Base-by-base conservation (phyloP, 1,140 invertebrate genomes). In the Bactericera cockerelli region DNA sequence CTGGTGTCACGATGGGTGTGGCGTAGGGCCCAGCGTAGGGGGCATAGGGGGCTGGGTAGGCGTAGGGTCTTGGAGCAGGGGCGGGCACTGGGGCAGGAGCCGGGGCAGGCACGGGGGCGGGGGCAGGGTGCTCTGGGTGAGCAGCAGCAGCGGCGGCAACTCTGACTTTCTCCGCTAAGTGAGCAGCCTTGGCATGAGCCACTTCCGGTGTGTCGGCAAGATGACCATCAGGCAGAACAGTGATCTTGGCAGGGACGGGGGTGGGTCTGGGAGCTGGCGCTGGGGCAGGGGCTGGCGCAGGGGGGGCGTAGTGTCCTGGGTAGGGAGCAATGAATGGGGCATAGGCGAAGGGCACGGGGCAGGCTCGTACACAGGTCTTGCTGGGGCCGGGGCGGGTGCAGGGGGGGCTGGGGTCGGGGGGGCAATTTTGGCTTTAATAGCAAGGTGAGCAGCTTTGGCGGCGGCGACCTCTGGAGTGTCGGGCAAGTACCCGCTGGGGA, bases 381-480 rank as follows among this genome's bases (percentile, higher is more conserved):
- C 71, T 65, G 62, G 68, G 65, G 63, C 69, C 67, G 61, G 70
- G 70, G 57, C 64, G 74, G 74, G 70, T 72, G 75, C 73, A 72
- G 62, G 73, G 70, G 59, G 75, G 72, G 62, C 75, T 73, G 68
- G 75, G 75, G 64, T 71, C 64, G 64, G 74, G 75, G 62, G 74
- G 72, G 33, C 75, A 74, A 24, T 75, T 70, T 49, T 49, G 63
- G 74, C 69, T 65, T 79, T 76, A 61, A 75, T 77, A 57, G 75
- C 74, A 63, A 75, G 75, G 64, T 79, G 77, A 10, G 69, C 74
- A 24, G 76, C 76, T 66, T 78, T 78, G 56, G 78, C 78, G 55
- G 74, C 75, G 42, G 75, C 75, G 6, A 79, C 78, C 69, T 79
- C 78, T 53, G 76, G 76, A 2, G 79, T 79, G 60, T 79, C 79